Evolutionary conservation across 1,140 invertebrate species (phyloP), one percentile per base, ranked within the genome.

Genomic region (Alviniconcha marisindica): DNA sequence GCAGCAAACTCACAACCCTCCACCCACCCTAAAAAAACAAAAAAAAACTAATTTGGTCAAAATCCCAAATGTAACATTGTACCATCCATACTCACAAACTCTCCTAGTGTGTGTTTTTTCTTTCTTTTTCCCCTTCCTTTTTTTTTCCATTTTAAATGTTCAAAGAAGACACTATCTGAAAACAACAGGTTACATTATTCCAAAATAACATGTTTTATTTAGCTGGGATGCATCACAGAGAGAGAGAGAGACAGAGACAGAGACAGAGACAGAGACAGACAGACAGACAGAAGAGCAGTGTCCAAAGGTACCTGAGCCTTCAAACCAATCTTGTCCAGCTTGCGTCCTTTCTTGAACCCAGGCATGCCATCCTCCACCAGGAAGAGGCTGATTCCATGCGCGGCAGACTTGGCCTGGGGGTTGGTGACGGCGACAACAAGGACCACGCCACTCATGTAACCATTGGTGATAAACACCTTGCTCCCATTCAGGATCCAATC

Each of bases 381-480:
- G 84, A 94, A 94, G 40, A 94, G 88, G 82, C 93, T 93, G 74
- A 94, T 93, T 14, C 94, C 94, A 85, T 94, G 94, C 42, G 94
- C 94, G 10, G 85, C 86, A 10, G 91, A 91, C 79, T 94, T 94
- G 15, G 94, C 93, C 14, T 87, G 73, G 1, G 92, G 85, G 83
- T 94, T 91, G 2, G 94, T 94, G 3, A 94, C 87, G 12, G 94
- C 93, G 31, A 94, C 94, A 63, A 94, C 94, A 77, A 94, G 88
- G n/a, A 93, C 93, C 7, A 94, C 79, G 86, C 94, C 94, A 71
- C 87, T 83, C 90, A 94, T 90, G 86, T 88, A 93, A 51, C 94
- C 94, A 88, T 94, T 94, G 24, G 94, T 94, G 81, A 94, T 94
- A n/a, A 94, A 94, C 0, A 92, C 91, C 87, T 94, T 94, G 73